Percentiles rank a stretch among this genome's conserved stretches.
Evolutionary conservation across 2,113 vertebrate species (phyloP).

Genomic region (Corvus cornix): DNA sequence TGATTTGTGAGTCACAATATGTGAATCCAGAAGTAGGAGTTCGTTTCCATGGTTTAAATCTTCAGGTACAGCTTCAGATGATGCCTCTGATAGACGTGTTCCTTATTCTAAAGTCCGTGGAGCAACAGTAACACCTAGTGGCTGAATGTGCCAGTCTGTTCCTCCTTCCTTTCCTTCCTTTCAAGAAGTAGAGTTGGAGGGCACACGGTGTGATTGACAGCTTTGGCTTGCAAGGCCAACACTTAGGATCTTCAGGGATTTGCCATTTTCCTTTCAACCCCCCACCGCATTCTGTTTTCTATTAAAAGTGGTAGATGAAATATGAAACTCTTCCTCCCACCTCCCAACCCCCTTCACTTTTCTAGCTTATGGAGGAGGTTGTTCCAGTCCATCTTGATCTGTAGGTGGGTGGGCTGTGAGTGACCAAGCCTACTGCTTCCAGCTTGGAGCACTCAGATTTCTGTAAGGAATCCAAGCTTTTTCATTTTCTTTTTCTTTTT

Average conservation of each 20-base stretch:
- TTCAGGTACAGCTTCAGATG: not conserved
- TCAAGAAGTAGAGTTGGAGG: not conserved
- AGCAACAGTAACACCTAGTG: slow-evolving; percentile 69
- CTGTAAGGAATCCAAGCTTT: not conserved
- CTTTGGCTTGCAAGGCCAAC: slow-evolving; percentile 21
- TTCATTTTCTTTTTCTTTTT: not conserved
- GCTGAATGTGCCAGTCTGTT: not conserved
- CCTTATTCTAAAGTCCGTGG: not conserved
- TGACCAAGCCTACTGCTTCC: slow-evolving; percentile 29
- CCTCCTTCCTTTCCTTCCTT: not conserved
- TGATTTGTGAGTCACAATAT: not conserved
- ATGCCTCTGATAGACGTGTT: not conserved
- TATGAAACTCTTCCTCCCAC: slow-evolving; percentile 36
- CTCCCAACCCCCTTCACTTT: slow-evolving; percentile 8
- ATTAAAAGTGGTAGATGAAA: slow-evolving; percentile 63
- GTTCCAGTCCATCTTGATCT: slow-evolving; percentile 44
- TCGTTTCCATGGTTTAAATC: not conserved
- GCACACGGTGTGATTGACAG: slow-evolving; percentile 36
- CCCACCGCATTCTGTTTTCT: slow-evolving; percentile 56
- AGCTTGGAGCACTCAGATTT: slow-evolving; percentile 38
- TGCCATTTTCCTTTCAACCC: slow-evolving; percentile 26
- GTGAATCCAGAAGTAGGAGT: not conserved
- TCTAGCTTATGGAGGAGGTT: slow-evolving; percentile 27
- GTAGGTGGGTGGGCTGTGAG: slow-evolving; percentile 59
- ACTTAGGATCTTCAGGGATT: slow-evolving; percentile 3